Base-by-base conservation (phyloP, 2,888 invertebrate species). In the Fragum fragum region DNA sequence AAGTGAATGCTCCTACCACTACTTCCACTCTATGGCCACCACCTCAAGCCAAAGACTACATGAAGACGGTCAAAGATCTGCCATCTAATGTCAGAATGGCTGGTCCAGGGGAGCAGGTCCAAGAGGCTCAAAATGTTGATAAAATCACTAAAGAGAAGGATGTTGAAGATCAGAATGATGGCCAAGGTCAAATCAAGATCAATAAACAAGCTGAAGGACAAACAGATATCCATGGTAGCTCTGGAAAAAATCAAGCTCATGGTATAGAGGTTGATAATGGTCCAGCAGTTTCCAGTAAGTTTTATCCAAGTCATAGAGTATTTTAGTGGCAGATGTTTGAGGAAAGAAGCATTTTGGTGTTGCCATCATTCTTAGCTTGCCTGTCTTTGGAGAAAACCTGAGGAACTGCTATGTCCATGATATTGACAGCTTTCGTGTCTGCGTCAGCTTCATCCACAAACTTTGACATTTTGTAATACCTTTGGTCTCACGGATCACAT, bases 11-110 rank as follows among this genome's bases (percentile, higher is more conserved):
- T 14, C 47, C 47, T 47, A 14, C 47, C n/a, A 47, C 47, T n/a
- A 14, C 47, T 16, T 47, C 47, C 14, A 47, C 18, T 14, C 16
- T 47, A 14, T 14, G 47, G 14, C 91, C 91, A 0, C 90, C 90
- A 23, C 91, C 91, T 14, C 81, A 86, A 57, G 85, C 85, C 9
- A 89, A 87, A 53, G 89, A 89, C 47, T 90, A 89, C 42, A 76
- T 87, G 71, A 85, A 81, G 32, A 76, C 80, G 61, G 77, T 86
- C 1, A 79, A 74, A 55, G 87, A 90, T 28, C 86, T 90, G 21
- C 89, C 90, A 1, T 75, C 21, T 23, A 66, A 42, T 23, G 26
- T 66, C 36, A 14, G 42, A 26, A 42, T 42, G 9, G 66, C 66
- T 18, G 42, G 23, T 18, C 39, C 39, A 5, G 42, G 23, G 23